Evolutionary conservation across 2,113 vertebrate species (phyloP), one percentile per base, ranked within the genome.

Genomic region (Oreochromis tanganicae): DNA sequence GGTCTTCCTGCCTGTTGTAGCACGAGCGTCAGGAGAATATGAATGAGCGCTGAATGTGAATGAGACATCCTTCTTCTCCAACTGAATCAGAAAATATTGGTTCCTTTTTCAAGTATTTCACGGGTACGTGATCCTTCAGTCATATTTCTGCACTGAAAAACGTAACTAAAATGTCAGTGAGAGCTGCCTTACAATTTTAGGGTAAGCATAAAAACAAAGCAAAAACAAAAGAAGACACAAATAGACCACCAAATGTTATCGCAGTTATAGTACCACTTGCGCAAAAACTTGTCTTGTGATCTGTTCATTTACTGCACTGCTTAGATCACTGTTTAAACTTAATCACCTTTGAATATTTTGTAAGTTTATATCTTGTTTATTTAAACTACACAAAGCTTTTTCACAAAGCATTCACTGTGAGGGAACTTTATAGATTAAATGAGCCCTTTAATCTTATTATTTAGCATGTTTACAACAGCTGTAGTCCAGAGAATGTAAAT

Each of bases 1-100:
- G 73, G 66, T 54, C 88, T 88, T 92, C 89, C 89, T 91, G 88
- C 75, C 81, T 61, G 85, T 68, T 81, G 66, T 21, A 73, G 81
- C 83, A n/a, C 55, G 21, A 71, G 68, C 73, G 81, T 59, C 32
- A 46, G 61, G 24, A 80, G 81, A 81, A 86, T 80, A 80, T 80
- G 85, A 88, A 87, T 87, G 87, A 85, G 56, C 0, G 41, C 29
- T 83, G 66, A 75, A 85, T 87, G 61, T 91, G 86, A 87, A 90
- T 68, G 80, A 89, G 87, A 46, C 80, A 38, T 34, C 82, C 66
- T 84, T 83, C 36, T 85, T 21, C 59, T 80, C 41, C 85, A n/a
- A 84, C 84, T 27, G 21, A 91, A 82, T 73, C 57, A 27, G 10
- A 7, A 79, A 87, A 71, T 27, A 79, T 43, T 21, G n/a, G 38